Evolutionary conservation across 2,113 vertebrate species (phyloP).

Genomic region (Oreotragus oreotragus): DNA sequence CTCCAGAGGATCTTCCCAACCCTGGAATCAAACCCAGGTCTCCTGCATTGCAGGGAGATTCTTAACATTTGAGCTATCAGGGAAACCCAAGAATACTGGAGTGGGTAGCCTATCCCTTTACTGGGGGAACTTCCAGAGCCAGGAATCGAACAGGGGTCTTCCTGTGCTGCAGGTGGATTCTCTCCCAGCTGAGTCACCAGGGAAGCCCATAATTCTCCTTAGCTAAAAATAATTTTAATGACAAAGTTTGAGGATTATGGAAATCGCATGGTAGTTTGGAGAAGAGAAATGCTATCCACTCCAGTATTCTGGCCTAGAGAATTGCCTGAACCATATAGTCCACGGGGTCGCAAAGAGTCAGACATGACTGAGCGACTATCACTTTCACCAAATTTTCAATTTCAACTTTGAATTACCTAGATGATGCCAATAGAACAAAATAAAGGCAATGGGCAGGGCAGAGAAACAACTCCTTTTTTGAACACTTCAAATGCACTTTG

Average conservation of each 20-base stretch:
- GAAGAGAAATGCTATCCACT: not conserved
- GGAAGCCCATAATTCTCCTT: not conserved
- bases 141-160: rapidly evolving
- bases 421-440: not conserved
- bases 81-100: not conserved
- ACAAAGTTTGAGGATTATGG: not conserved
- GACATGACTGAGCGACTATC: not conserved
- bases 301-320: not conserved
- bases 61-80: not conserved
- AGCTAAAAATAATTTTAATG: not conserved
- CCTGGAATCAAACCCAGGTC: not conserved
- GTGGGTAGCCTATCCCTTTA: not conserved
- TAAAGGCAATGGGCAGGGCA: not conserved
- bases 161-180: not conserved
- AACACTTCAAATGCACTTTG: not conserved
- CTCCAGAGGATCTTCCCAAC: not conserved
- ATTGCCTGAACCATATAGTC: not conserved
- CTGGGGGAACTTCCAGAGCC: not conserved
- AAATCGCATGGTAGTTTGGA: not conserved
- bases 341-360: not conserved
- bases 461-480: not conserved
- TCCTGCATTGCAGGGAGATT: not conserved
- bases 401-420: not conserved
- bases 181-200: not conserved
- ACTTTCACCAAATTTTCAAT: not conserved